Evolutionary conservation across 2,113 vertebrate species (phyloP).

Genomic region (Phaetusa simplex): DNA sequence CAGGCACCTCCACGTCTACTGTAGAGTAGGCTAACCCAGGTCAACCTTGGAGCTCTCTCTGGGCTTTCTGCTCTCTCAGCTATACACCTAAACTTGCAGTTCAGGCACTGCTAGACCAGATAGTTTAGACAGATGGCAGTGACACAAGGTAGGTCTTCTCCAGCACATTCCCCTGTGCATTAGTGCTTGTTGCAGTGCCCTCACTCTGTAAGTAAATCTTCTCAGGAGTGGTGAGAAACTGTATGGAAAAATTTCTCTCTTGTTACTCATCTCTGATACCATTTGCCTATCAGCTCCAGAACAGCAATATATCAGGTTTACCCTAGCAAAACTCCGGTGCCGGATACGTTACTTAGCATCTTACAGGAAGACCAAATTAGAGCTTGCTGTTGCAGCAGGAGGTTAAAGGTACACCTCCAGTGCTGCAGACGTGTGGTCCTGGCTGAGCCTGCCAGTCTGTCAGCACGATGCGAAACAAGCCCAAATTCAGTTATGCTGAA

Average conservation of each 20-base stretch:
- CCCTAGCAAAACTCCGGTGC: background rate
- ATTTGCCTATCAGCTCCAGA: background rate
- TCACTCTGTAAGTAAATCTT: background rate
- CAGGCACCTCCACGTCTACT: background rate
- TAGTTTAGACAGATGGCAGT: background rate
- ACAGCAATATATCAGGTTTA: background rate
- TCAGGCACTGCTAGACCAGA: background rate
- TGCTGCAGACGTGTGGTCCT: background rate
- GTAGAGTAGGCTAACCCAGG: background rate
- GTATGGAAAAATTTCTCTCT: background rate
- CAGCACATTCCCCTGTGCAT: background rate
- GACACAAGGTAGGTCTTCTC: background rate
- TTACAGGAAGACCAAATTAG: background rate
- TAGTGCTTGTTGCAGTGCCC: background rate
- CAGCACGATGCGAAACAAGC: background rate
- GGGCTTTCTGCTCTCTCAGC: background rate
- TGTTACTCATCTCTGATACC: background rate
- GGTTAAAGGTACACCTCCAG: background rate
- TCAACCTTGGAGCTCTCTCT: background rate
- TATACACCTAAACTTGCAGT: background rate
- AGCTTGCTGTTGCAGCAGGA: background rate
- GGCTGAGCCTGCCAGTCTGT: background rate
- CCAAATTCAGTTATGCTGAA: conserved; percentile 38
- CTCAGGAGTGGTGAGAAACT: background rate
- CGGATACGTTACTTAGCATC: background rate